A percentile compares a stretch with the other conserved stretches of the same genome.
These are phyloP conservation scores for Podarcis siculus DNA, from an alignment of 2,797 vertebrate species.

Conservation along the genomic window DNA sequence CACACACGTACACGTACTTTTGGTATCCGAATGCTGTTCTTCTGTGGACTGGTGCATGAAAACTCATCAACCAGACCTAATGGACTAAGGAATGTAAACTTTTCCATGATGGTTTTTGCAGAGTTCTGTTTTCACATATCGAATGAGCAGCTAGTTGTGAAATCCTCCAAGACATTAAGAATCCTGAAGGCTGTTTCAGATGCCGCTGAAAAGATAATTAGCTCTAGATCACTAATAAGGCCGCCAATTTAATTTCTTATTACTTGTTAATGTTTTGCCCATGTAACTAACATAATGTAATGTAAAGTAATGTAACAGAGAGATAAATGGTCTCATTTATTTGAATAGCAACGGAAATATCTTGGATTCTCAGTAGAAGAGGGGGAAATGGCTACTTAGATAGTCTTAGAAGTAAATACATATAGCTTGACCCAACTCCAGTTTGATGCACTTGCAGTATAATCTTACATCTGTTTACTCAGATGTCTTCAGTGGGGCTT, in stretches of 20 bases:
- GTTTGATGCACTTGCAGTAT: neutral
- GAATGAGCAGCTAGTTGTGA: neutral
- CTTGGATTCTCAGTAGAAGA: constrained; percentile 1
- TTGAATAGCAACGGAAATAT: constrained; percentile 22
- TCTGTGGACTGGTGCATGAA: constrained; percentile 4
- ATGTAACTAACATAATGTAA: constrained; percentile 38
- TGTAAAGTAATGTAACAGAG: neutral
- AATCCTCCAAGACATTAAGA: neutral
- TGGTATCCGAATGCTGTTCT: constrained; percentile 16
- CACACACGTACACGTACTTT: neutral
- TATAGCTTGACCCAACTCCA: neutral
- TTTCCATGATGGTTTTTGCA: neutral
- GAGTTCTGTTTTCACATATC: neutral
- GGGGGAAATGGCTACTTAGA: constrained; percentile 9
- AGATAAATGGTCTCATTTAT: constrained; percentile 14
- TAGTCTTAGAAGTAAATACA: constrained; percentile 18
- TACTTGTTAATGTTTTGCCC: constrained; percentile 13
- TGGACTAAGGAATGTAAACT: constrained; percentile 3
- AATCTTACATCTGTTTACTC: neutral
- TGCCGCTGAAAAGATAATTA: constrained; percentile 2
- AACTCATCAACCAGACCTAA: neutral
- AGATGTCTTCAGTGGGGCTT: neutral
- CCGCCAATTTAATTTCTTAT: constrained; percentile 4
- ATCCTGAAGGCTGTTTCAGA: constrained; percentile 8
- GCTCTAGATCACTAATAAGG: constrained; percentile 4